A percentile compares a stretch with the other conserved stretches of the same genome.
Conservation (phyloP, 2,113 vertebrate genomes). For the Eonycteris spelaea region DNA sequence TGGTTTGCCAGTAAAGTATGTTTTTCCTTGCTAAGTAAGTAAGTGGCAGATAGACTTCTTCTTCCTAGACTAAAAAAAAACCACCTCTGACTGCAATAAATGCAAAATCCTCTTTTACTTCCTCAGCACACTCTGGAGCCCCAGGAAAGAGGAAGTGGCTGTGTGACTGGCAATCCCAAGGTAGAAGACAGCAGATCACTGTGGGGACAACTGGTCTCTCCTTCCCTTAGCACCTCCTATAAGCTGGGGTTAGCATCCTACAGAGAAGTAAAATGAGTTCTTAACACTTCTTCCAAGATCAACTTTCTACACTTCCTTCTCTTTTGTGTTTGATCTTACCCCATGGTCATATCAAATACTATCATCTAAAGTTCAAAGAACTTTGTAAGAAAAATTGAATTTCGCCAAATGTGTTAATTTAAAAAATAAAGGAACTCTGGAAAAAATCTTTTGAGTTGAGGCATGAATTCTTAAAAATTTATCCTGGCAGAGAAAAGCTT, state of each 20-base stretch:
- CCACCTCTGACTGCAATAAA: neutral
- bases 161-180: neutral
- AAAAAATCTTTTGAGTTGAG: neutral
- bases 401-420: neutral
- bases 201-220: neutral
- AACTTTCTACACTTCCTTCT: neutral
- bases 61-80: neutral
- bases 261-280: neutral
- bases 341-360: neutral
- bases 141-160: neutral
- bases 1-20: neutral
- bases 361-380: conserved; percentile 10
- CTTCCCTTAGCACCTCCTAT: neutral
- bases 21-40: neutral
- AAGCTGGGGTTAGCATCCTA: neutral
- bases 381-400: neutral
- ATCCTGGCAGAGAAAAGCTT: neutral
- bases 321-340: neutral
- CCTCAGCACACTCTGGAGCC: neutral
- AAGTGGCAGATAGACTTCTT: neutral
- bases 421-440: neutral
- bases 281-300: conserved; percentile 22
- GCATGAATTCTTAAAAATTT: neutral
- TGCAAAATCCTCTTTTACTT: neutral
- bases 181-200: neutral